Evolutionary conservation across 2,888 invertebrate genomes (phyloP), one percentile per base, ranked within the genome.

Genomic region (Nebria salina): DNA sequence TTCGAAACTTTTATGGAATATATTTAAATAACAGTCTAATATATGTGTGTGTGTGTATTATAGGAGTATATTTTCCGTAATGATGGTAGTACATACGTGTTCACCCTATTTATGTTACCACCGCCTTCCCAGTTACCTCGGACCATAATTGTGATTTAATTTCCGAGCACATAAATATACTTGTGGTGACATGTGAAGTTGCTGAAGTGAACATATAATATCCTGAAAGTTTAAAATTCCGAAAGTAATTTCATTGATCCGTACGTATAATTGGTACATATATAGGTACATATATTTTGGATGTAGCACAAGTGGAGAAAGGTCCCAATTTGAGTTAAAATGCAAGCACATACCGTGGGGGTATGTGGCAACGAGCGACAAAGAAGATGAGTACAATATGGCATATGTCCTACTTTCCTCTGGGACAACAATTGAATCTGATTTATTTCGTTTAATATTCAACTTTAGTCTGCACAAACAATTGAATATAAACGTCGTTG

Each of bases 371-470:
- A 20, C 20, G 20, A 20, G 66, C 76, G 76, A 76, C 68, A 76
- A 76, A 76, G 76, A 72, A 77, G 72, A 72, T 72, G 77, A 77
- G 70, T 72, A 64, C 72, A 34, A 34, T 65, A 77, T 54, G 72
- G 77, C 74, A 34, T 34, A 34, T 70, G 78, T 78, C 78, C 78
- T 65, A 78, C 78, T 78, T 78, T 78, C 41, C 66, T 54, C 54
- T 72, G 73, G 42, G 20, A 68, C 70, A 76, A 76, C 78, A 78
- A 78, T 78, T 34, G 78, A 77, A 77, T 66, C 66, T 78, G 78
- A 78, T 78, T 78, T 78, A 78, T 78, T 72, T 66, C 78, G 20
- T 65, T 78, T 78, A 78, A 78, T 78, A 78, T 78, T 78, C 78
- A 78, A 78, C 72, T 77, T 77, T 77, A 65, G 54, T 54, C 54